Base-by-base conservation (phyloP, 2,797 vertebrate species). In the Darevskia nairensis region DNA sequence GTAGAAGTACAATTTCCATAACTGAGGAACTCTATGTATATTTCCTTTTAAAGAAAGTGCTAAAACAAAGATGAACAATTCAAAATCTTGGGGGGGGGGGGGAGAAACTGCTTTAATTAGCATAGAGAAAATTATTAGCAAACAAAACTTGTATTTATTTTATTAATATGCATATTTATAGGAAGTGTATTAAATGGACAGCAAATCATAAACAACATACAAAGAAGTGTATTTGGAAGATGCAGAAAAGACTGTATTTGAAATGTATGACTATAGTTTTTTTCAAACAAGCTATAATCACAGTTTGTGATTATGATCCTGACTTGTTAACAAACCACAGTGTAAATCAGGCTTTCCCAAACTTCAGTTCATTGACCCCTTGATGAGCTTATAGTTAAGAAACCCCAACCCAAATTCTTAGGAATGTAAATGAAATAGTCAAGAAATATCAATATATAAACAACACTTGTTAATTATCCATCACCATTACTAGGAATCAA, bases 1-100 rank as follows among this genome's bases (percentile, higher is more conserved):
- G 61, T 32, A 32, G 10, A 29, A 92, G 80, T 61, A 92, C 6
- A 41, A 4, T 68, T 80, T 5, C 82, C 61, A 50, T 44, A 82
- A 0, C 0, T 2, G 90, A 78, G 8, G 86, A 86, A 50, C 4
- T 2, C 50, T 25, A 7, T 82, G 44, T 66, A 69, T 77, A 50
- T 64, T 76, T 64, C 11, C 15, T 32, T 61, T 41, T n/a, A 59
- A 27, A n/a, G 21, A 32, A 41, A 39, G 6, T 41, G n/a, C 21
- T 46, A 83, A 83, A 39, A 82, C 46, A 82, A 77, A 68, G 55
- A 25, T 29, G 29, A 76, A 27, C 19, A 46, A 68, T 3, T 7
- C 46, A 9, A 7, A 29, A 41, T 55, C 50, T 55, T 13, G 3
- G 50, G 32, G 39, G 25, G 29, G 8, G 11, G 29, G 15, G 3